Evolutionary conservation across 2,113 vertebrate genomes (phyloP).

Genomic region (Thalassoma bifasciatum): DNA sequence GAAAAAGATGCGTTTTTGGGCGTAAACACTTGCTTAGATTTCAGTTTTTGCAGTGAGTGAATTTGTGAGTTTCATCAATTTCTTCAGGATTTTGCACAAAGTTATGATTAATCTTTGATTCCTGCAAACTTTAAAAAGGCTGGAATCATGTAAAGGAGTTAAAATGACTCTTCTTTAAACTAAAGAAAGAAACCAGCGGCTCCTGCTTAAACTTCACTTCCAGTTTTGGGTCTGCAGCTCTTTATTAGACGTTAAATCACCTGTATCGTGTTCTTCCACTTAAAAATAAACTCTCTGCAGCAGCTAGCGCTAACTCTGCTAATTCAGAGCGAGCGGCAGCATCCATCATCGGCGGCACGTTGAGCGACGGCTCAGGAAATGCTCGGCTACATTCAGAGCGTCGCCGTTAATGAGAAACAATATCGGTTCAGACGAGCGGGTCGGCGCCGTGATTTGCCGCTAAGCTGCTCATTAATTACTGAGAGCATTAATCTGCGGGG

Average conservation of each 20-base stretch:
- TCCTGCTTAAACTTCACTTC: no score
- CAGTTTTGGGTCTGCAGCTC: no score
- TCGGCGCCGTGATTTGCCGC: slow-evolving; percentile 53
- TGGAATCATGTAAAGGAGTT: no score
- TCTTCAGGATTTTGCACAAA: no score
- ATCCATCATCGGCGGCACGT: slow-evolving; percentile 37
- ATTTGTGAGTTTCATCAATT: no score
- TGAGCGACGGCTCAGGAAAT: slow-evolving; percentile 64
- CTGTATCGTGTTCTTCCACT: background rate
- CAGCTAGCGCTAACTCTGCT: slow-evolving; percentile 11
- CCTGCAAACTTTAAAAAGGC: no score
- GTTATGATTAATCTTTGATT: no score
- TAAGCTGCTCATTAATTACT: slow-evolving; percentile 74
- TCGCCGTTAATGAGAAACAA: slow-evolving; percentile 59
- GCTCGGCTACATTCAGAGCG: slow-evolving; percentile 33
- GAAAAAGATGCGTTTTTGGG: no score
- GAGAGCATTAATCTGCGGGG: slow-evolving; percentile 64
- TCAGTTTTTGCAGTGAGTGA: no score
- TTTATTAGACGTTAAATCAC: background rate
- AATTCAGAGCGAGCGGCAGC: slow-evolving; percentile 7
- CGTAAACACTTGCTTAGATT: no score
- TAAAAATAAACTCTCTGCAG: background rate
- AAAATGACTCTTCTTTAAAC: no score
- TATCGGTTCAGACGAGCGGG: slow-evolving; percentile 44
- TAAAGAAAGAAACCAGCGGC: no score